Base-by-base conservation (phyloP, 1,140 invertebrate species). In the Pseudomyrmex sp. region DNA sequence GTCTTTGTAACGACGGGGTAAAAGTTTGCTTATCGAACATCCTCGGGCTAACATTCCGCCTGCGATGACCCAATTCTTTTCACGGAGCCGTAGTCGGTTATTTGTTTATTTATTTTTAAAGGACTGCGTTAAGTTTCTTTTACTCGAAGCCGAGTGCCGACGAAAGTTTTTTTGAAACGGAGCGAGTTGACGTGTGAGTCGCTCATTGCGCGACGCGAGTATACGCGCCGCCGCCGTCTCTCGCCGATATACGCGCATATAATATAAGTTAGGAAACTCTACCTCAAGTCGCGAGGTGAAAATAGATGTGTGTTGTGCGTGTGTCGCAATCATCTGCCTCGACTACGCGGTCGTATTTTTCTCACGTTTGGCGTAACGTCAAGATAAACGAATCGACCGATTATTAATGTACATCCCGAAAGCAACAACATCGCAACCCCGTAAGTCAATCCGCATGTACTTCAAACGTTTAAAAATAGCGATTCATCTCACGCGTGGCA, bases 361-460 rank as follows among this genome's bases (percentile, higher is more conserved):
- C 54, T n/a, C 46, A 70, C 2, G 76, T 12, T 23, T 80, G 76
- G 76, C 76, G n/a, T 80, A 72, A 70, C n/a, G 54, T 80, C 76
- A 80, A 80, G 66, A 80, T 80, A 80, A 80, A 80, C 46, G 46
- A 26, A 59, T 59, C 65, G 63, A 46, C 20, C 20, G 52, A 79
- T 79, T 66, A 68, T 66, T 68, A 70, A 18, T 48, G 44, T 77
- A 59, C 2, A 58, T 26, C 63, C 35, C 35, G 5, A 35, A 35
- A 18, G 46, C 7, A 46, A 48, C 65, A 48, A 35, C 35, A 35
- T 35, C 5, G 4, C 18, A 18, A 48, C 69, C 20, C 44, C 35
- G 46, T 26, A 70, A 70, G 23, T 69, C 54, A 48, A 79, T 13
- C 18, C 8, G 50, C 12, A 18, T 12, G 0, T 13, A 9, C 35